Evolutionary conservation across 1,140 invertebrate genomes (phyloP).

Genomic region (Paraescarpia echinospica): DNA sequence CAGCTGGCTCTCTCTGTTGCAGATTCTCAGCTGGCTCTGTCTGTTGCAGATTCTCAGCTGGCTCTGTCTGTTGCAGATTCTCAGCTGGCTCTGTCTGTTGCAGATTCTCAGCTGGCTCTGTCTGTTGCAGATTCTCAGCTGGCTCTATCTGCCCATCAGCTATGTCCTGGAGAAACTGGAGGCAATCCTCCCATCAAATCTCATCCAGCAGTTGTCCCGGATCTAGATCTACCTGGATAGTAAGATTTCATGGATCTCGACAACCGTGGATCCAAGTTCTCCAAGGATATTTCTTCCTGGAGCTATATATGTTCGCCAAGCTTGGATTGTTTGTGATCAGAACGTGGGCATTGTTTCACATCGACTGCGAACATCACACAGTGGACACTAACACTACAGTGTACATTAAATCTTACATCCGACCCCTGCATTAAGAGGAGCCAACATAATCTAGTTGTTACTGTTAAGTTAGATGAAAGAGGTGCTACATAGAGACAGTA

Average conservation of each 20-base stretch:
- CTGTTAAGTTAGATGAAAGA: background rate
- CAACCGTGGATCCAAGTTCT: background rate
- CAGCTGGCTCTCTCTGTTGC: background rate
- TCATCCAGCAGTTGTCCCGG: slow-evolving; percentile 80
- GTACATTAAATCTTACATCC: background rate
- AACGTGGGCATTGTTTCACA: background rate
- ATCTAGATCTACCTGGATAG: slow-evolving; percentile 60
- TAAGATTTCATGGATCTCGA: background rate
- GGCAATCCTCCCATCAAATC: slow-evolving; percentile 77
- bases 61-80: background rate
- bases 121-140: slow-evolving; percentile 68
- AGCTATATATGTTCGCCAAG: background rate
- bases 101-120: background rate
- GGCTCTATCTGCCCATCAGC: slow-evolving; percentile 80
- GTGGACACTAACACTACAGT: background rate
- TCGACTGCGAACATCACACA: background rate
- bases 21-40: background rate
- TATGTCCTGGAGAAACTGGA: slow-evolving; percentile 84
- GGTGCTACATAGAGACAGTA: background rate
- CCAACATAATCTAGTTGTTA: background rate
- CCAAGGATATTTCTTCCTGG: background rate
- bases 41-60: background rate
- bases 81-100: background rate
- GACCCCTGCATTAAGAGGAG: background rate
- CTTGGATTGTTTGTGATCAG: background rate